phyloP scores from a whole-genome alignment of 2,113 vertebrate genomes.

The Scophthalmus maximus region DNA sequence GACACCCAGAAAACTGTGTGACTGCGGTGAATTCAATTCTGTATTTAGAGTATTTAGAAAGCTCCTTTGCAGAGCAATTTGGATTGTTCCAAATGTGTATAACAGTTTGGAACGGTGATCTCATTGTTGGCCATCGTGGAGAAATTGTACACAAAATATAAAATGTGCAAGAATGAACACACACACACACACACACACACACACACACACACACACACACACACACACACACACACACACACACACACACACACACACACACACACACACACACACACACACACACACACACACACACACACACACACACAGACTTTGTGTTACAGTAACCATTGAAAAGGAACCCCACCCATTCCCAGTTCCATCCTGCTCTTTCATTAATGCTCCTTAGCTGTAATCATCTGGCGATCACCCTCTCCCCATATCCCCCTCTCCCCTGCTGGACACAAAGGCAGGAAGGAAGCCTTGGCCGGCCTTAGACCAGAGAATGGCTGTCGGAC shows the following conservation, averaged over 20 bases:
- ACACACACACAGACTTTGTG: conserved; percentile 3
- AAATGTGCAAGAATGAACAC: conserved; percentile 7
- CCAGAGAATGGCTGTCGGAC: conserved; percentile 50
- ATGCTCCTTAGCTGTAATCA: conserved; percentile 59
- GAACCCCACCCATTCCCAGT: conserved; percentile 65
- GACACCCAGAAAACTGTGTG: background rate
- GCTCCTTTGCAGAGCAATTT: background rate
- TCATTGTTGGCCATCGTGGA: conserved; percentile 4
- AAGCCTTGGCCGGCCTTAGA: conserved; percentile 55
- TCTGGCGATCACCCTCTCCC: conserved; percentile 45
- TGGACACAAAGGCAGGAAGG: conserved; percentile 81
- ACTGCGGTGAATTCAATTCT: background rate
- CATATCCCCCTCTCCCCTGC: conserved; percentile 12
- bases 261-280: background rate
- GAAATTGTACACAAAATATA: conserved; percentile 23
- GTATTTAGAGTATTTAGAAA: background rate
- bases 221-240: too few relatives aligned
- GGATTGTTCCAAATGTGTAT: background rate
- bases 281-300: background rate
- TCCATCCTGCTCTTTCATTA: conserved; percentile 70
- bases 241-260: background rate
- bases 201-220: background rate
- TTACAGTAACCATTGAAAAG: conserved; percentile 59
- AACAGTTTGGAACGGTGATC: conserved; percentile 15
- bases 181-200: too few relatives aligned